Evolutionary conservation across 2,797 vertebrate species (phyloP).

Genomic region (Pristis pectinata): DNA sequence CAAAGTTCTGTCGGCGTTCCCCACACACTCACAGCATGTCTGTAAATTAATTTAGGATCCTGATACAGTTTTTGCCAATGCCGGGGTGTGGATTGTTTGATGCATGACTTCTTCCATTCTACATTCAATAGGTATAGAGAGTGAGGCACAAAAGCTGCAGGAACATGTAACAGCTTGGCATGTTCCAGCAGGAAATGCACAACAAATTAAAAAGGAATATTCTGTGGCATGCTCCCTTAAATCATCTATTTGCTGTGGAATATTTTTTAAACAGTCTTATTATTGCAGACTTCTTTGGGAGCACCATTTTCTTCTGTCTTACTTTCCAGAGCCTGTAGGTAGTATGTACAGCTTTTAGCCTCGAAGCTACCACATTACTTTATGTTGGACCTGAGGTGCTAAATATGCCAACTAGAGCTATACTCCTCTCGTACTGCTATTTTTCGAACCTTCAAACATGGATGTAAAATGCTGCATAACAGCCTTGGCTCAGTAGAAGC

Average conservation of each 20-base stretch:
- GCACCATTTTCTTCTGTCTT: neutral
- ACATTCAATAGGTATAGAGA: neutral
- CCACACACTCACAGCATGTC: neutral
- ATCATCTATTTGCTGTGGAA: neutral
- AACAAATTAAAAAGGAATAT: neutral
- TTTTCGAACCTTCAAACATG: neutral
- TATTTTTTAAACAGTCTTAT: neutral
- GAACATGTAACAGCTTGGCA: neutral
- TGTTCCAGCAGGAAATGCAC: neutral
- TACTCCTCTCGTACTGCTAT: neutral
- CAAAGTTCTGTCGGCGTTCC: no score
- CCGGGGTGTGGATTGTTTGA: neutral
- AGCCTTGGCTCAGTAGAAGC: neutral
- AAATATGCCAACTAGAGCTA: neutral
- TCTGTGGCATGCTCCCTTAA: neutral
- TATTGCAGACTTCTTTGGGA: neutral
- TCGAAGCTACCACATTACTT: neutral
- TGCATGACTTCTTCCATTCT: neutral
- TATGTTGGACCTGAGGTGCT: neutral
- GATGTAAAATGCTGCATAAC: neutral
- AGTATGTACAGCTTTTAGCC: neutral
- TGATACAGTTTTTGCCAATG: neutral
- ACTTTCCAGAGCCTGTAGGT: neutral
- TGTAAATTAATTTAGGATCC: neutral
- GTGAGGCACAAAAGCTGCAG: neutral